Base-by-base conservation (phyloP, 1,140 invertebrate species). In the Drosophila ananassae region DNA sequence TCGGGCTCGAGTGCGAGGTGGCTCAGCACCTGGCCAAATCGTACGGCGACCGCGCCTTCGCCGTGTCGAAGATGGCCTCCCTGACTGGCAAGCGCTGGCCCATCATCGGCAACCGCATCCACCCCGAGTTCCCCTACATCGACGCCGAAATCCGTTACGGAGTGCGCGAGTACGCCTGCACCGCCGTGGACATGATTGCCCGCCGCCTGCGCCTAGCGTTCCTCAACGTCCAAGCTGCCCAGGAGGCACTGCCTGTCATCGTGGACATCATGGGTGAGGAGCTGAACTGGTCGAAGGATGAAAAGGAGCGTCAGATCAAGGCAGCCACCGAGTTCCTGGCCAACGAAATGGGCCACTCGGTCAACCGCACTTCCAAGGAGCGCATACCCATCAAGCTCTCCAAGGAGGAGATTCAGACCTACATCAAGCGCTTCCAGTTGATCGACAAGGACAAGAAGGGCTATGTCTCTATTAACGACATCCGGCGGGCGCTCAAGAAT, bases 111-210 rank as follows among this genome's bases (percentile, higher is more conserved):
- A 96, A 96, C 78, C 96, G 98, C 90, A 93, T 99, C 34, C 98
- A 99, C 93, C 97, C 97, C 12, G 98, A 99, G 92, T 99, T 99
- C 92, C 98, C 99, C 0, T 99, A 99, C 91, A 98, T 99, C 83
- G 99, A 99, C 92, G 98, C 98, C 13, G 98, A 99, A 94, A 97
- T 99, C 47, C 94, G 94, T 58, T 99, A 99, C 92, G 98, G 98
- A 22, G 95, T 97, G 28, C 94, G 96, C 34, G 99, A 99, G 93
- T 99, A 99, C 92, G 99, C 99, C 7, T 96, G 97, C 91, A 97
- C 97, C 0, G 98, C 98, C 0, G 95, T 99, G 24, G 99, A 99
- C 92, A 97, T 99, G 93, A 97, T 99, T 72, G 98, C 98, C 3
- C 94, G 98, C 50, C 94, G 99, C 25, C 93, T 99, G 17, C 94